Evolutionary conservation across 2,888 invertebrate genomes (phyloP).

Genomic region (Tryphoninae sp.): DNA sequence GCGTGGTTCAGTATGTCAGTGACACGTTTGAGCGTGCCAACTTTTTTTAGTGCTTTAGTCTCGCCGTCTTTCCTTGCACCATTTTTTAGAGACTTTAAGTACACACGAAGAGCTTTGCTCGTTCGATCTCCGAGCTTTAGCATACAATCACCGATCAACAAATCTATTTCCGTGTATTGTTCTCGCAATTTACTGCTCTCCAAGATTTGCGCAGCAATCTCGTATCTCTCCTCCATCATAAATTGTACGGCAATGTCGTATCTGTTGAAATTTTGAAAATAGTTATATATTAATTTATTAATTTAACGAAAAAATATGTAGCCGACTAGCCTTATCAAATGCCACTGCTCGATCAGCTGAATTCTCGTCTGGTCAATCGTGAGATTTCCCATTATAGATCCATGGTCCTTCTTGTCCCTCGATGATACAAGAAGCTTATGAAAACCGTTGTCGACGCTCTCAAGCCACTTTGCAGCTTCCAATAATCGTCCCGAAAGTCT

Average conservation of each 20-base stretch:
- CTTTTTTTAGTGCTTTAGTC: slow-evolving; percentile 38
- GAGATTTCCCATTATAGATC: slow-evolving; percentile 65
- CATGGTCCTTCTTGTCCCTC: slow-evolving; percentile 47
- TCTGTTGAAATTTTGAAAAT: slow-evolving; percentile 33
- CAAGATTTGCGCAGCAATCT: slow-evolving; percentile 50
- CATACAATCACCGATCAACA: slow-evolving; percentile 62
- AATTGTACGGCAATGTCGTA: slow-evolving; percentile 63
- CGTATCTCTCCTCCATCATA: slow-evolving; percentile 61
- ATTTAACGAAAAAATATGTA: neutral
- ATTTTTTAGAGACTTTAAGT: slow-evolving; percentile 37
- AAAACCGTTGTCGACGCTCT: slow-evolving; percentile 65
- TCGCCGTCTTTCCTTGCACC: neutral
- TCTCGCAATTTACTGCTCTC: slow-evolving; percentile 47
- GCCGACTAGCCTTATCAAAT: slow-evolving; percentile 60
- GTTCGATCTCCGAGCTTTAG: slow-evolving; percentile 44
- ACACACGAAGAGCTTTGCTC: slow-evolving; percentile 55
- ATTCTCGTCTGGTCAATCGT: slow-evolving; percentile 61
- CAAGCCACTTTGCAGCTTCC: slow-evolving; percentile 67
- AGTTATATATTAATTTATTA: neutral
- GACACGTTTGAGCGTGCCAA: slow-evolving; percentile 61
- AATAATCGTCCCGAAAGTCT: slow-evolving; percentile 67
- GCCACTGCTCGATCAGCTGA: slow-evolving; percentile 68
- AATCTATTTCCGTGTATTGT: slow-evolving; percentile 47
- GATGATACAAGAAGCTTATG: slow-evolving; percentile 65
- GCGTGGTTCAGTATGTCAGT: slow-evolving; percentile 64